These are phyloP conservation scores for Nothocercus nigrocapillus DNA, from an alignment of 2,113 vertebrate species.

Conservation along the genomic window DNA sequence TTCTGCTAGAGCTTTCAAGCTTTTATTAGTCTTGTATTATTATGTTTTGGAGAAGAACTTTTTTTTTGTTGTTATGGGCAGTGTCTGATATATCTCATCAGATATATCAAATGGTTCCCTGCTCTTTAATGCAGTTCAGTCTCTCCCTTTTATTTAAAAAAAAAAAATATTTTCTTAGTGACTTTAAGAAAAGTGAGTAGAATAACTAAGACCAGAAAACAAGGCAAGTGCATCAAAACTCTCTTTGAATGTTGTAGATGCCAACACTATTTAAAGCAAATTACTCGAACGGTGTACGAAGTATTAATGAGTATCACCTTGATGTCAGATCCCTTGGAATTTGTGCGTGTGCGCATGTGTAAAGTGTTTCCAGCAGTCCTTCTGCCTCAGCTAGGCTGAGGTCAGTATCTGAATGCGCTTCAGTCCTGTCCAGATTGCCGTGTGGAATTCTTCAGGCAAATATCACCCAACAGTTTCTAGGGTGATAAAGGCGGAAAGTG, in stretches of 20 bases:
- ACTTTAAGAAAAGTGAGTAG: background rate
- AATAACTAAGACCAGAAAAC: background rate
- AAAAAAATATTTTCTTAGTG: background rate
- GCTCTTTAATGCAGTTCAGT: background rate
- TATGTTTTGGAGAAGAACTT: background rate
- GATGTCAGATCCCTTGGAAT: constrained; percentile 32
- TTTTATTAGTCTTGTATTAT: background rate
- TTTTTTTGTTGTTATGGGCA: background rate
- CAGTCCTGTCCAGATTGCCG: constrained; percentile 60
- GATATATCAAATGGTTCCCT: background rate
- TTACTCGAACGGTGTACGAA: background rate
- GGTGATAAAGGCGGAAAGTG: constrained; percentile 42
- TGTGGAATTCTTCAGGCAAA: constrained; percentile 74
- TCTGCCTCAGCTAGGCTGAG: constrained; percentile 6
- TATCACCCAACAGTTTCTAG: constrained; percentile 63
- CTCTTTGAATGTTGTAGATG: background rate
- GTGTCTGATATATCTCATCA: background rate
- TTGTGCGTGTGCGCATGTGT: fast-evolving
- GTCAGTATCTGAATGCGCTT: background rate
- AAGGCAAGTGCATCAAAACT: background rate
- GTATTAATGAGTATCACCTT: constrained; percentile 24
- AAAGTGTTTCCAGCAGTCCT: constrained; percentile 9
- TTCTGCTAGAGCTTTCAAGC: background rate
- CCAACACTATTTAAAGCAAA: background rate
- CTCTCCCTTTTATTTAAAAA: background rate